Percentiles rank a stretch among this genome's conserved stretches.
Evolutionary conservation across 92 coral and sea anemone species (phyloP).

Genomic region (Galaxea fascicularis): DNA sequence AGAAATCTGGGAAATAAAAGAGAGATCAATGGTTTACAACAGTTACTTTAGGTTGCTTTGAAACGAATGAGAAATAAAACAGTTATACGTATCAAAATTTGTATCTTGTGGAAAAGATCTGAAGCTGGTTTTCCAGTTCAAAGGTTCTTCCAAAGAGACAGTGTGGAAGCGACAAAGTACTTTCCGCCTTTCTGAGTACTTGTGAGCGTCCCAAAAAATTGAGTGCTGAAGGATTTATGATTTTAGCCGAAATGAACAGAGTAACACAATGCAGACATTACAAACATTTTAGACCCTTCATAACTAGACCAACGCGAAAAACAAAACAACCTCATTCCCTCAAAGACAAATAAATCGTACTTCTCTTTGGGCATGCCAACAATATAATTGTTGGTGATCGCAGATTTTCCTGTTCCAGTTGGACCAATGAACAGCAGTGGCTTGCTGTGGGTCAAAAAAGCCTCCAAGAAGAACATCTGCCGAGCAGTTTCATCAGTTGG

Average conservation of each 20-base stretch:
- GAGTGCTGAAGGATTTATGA: no score
- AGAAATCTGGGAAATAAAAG: conserved; percentile 68
- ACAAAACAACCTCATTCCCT: not conserved
- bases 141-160: no score
- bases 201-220: no score
- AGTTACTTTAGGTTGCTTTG: no score
- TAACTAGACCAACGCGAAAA: no score
- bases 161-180: no score
- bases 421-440: conserved; percentile 96
- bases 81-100: not conserved
- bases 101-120: no score
- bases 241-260: no score
- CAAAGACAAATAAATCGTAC: conserved; percentile 34
- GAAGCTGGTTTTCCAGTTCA: no score
- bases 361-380: conserved; percentile 90
- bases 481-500: conserved; percentile 98
- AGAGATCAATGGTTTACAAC: not conserved
- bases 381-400: conserved; percentile 90
- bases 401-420: conserved; percentile 99
- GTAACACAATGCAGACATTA: no score
- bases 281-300: no score
- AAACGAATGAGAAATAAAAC: not conserved
- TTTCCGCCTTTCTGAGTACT: no score
- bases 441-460: conserved; percentile 85
- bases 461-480: conserved; percentile 90